Evolutionary conservation across 2,113 vertebrate species (phyloP).

Genomic region (Microcebus lehilahytsara): DNA sequence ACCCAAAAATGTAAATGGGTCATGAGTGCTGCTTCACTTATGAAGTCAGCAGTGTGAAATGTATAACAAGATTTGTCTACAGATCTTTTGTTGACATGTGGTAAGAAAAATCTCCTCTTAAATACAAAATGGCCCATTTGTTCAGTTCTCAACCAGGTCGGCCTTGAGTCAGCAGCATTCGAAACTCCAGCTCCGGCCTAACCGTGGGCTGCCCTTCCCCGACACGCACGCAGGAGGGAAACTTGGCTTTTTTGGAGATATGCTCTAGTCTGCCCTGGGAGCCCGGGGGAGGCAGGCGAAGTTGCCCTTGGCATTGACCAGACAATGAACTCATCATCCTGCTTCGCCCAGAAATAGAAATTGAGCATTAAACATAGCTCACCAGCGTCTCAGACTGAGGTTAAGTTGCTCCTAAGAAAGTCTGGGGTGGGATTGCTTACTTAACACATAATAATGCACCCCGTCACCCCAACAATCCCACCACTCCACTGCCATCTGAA

Average conservation of each 20-base stretch:
- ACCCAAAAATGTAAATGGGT: background rate
- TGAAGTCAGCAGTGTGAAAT: conserved; percentile 38
- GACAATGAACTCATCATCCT: conserved; percentile 51
- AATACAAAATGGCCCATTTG: conserved; percentile 56
- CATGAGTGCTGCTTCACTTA: background rate
- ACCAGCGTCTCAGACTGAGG: background rate
- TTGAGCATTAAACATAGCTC: background rate
- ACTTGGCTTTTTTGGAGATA: background rate
- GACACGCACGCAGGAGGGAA: fast-evolving
- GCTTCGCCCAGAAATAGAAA: conserved; percentile 41
- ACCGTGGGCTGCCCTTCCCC: background rate
- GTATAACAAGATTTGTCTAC: background rate
- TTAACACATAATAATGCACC: background rate
- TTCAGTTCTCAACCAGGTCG: background rate
- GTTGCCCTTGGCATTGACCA: conserved; percentile 40
- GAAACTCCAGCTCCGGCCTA: background rate
- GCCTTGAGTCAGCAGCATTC: background rate
- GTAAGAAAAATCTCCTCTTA: background rate
- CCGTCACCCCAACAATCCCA: background rate
- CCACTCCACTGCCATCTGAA: background rate
- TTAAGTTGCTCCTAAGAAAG: background rate
- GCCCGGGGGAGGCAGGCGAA: background rate
- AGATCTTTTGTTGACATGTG: conserved; percentile 27
- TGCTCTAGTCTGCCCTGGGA: background rate
- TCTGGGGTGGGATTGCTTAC: background rate